Percentiles rank a stretch among this genome's conserved stretches.
Conservation (phyloP, 2,797 vertebrate species). For the Catamblyrhynchus diadema region DNA sequence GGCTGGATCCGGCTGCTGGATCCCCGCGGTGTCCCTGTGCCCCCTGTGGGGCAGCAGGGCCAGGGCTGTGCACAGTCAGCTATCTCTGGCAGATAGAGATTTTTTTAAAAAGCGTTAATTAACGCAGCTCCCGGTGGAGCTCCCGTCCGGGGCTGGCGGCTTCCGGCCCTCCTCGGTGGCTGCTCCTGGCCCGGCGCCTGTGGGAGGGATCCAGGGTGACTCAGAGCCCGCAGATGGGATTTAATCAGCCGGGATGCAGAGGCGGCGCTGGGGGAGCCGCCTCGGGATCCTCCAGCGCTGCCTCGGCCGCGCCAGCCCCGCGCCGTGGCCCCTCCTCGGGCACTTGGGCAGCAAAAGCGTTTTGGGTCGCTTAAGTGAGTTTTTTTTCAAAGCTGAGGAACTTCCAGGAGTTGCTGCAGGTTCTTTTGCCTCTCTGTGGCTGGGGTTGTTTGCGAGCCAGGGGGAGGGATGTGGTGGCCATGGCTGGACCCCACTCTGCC, state of each 20-base stretch:
- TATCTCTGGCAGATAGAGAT: not conserved
- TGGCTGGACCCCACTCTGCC: not conserved
- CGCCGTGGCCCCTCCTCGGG: not conserved
- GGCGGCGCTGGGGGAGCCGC: not conserved
- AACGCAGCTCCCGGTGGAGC: not conserved
- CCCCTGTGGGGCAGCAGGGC: not conserved
- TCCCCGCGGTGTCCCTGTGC: accelerated
- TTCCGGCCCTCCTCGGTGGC: not conserved
- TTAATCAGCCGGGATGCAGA: not conserved
- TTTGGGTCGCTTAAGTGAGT: not conserved
- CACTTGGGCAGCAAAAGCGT: accelerated
- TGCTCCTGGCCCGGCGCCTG: not conserved
- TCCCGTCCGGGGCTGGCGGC: not conserved
- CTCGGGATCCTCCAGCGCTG: not conserved
- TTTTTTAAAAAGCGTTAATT: not conserved
- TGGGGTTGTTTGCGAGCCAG: accelerated
- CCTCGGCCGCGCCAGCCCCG: accelerated
- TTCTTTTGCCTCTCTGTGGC: not conserved
- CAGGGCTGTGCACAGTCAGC: not conserved
- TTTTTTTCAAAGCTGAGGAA: accelerated
- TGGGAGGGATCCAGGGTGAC: not conserved
- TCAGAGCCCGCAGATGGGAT: not conserved
- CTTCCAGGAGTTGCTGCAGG: accelerated
- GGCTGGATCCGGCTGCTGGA: accelerated
- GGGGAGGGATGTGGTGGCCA: not conserved